Conservation (phyloP, 2,888 invertebrate genomes). For the Actias luna region DNA sequence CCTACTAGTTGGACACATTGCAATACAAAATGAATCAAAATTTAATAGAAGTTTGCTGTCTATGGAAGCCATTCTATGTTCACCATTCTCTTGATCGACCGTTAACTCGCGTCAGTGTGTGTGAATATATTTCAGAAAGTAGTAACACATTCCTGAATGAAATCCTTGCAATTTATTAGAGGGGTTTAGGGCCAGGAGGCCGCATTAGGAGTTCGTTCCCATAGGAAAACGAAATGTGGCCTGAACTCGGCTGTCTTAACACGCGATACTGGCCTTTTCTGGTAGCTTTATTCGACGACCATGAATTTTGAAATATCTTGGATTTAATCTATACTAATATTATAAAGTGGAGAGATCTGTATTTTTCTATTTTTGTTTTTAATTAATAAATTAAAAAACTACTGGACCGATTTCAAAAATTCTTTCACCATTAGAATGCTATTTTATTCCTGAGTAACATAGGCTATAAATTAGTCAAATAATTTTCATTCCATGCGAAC, state of each 20-base stretch:
- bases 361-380: too few species aligned
- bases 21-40: background rate
- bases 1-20: too few species aligned
- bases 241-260: slow-evolving; percentile 42
- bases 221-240: slow-evolving; percentile 51
- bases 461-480: too few species aligned
- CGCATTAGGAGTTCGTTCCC: slow-evolving; percentile 45
- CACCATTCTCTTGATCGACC: background rate
- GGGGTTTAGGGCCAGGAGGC: slow-evolving; percentile 29
- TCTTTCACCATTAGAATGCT: too few species aligned
- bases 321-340: background rate
- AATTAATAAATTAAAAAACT: too few species aligned
- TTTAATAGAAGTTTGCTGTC: background rate
- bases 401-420: too few species aligned
- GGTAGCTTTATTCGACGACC: slow-evolving; percentile 43
- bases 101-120: slow-evolving; percentile 25
- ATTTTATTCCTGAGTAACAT: too few species aligned
- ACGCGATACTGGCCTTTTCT: slow-evolving; percentile 54
- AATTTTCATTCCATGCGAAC: too few species aligned
- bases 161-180: slow-evolving; percentile 49
- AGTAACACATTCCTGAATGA: slow-evolving; percentile 54
- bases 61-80: background rate
- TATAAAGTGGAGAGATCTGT: too few species aligned
- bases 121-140: slow-evolving; percentile 31
- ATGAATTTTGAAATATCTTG: slow-evolving; percentile 20